phyloP scores from a whole-genome alignment of 37 sponge, comb jelly and placozoan species.

The Eunapius fragilis region DNA sequence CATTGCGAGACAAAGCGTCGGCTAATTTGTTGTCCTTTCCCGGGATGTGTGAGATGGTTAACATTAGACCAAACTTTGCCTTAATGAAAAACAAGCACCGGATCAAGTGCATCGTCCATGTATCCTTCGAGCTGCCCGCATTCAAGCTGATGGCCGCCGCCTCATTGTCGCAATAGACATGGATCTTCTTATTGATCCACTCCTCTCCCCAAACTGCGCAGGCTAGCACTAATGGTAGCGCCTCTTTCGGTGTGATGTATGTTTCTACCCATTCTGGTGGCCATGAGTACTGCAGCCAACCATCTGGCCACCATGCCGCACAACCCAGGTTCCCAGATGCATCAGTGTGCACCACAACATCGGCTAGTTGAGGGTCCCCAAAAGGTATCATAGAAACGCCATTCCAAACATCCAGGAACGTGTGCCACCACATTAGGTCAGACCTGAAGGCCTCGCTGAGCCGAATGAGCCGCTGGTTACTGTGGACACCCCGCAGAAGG shows the following conservation, averaged over 20 bases:
- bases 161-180: slow-evolving; percentile 24
- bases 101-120: slow-evolving; percentile 29
- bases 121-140: slow-evolving; percentile 9
- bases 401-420: slow-evolving; percentile 4
- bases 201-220: slow-evolving; percentile 2
- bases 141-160: slow-evolving; percentile 7
- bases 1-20: slow-evolving; percentile 49
- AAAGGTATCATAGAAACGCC: not conserved
- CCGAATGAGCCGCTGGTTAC: not conserved
- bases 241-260: slow-evolving; percentile 29
- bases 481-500: not conserved
- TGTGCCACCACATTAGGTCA: slow-evolving; percentile 25
- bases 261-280: not conserved
- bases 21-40: slow-evolving; percentile 39
- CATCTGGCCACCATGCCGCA: not conserved
- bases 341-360: not conserved
- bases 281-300: not conserved
- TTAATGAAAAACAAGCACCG: slow-evolving; percentile 32
- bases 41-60: slow-evolving; percentile 9
- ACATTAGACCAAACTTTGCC: not conserved
- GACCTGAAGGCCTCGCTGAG: not conserved
- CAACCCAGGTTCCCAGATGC: not conserved
- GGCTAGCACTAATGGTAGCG: slow-evolving; percentile 29
- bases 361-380: not conserved
- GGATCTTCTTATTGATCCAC: not conserved